phyloP scores from a whole-genome alignment of 1,140 invertebrate genomes.

The Trichonephila clavata region DNA sequence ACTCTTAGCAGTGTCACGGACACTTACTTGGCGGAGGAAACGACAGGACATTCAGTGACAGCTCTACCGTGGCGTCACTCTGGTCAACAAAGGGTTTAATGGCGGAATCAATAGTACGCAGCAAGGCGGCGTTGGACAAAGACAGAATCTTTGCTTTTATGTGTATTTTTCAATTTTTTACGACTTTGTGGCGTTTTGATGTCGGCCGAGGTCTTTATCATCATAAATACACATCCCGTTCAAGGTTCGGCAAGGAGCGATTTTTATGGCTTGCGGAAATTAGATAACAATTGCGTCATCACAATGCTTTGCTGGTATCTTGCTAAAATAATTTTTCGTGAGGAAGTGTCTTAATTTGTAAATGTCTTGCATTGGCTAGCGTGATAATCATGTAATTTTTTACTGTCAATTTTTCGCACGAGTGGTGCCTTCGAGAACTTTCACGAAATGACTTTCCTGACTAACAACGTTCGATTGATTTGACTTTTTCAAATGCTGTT shows the following conservation, averaged over 20 bases:
- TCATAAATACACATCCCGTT: slow-evolving; percentile 20
- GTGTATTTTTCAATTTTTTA: not conserved
- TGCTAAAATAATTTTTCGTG: not conserved
- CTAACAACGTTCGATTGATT: too few relatives aligned
- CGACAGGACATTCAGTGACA: not conserved
- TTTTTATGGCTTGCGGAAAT: slow-evolving; percentile 5
- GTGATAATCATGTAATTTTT: not conserved
- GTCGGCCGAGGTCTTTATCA: slow-evolving; percentile 31
- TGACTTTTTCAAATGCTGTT: too few relatives aligned
- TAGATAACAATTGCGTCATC: slow-evolving; percentile 15
- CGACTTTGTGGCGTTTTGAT: slow-evolving; percentile 14
- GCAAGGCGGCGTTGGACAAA: not conserved
- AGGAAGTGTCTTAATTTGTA: not conserved
- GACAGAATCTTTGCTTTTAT: not conserved
- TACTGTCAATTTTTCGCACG: too few relatives aligned
- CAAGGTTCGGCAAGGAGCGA: not conserved
- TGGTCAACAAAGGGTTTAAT: slow-evolving; percentile 50
- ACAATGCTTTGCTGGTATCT: not conserved
- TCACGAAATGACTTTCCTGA: too few relatives aligned
- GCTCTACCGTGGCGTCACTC: slow-evolving; percentile 35
- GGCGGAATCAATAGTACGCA: not conserved
- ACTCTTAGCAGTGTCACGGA: slow-evolving; percentile 30
- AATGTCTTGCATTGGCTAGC: not conserved
- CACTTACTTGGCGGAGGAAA: slow-evolving; percentile 11
- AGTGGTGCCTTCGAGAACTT: too few relatives aligned